Evolutionary conservation across 2,888 invertebrate genomes (phyloP).

Genomic region (Cryptus viduatorius): DNA sequence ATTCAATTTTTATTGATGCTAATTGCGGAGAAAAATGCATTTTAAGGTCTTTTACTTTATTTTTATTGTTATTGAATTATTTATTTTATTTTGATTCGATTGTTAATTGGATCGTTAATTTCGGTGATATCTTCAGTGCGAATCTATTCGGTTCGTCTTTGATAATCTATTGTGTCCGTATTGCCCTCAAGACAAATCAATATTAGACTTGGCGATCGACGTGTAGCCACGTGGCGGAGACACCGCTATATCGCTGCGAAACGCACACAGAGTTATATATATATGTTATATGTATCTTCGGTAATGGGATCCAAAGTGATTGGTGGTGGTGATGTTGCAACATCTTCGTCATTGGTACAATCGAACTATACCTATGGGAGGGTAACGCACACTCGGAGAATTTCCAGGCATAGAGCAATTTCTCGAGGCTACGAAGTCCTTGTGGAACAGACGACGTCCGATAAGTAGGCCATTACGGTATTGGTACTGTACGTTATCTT

Average conservation of each 20-base stretch:
- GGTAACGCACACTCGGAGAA: neutral
- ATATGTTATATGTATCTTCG: slow-evolving; percentile 33
- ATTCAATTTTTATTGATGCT: no score
- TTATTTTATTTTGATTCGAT: neutral
- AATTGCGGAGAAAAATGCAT: no score
- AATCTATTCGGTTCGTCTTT: neutral
- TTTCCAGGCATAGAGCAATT: slow-evolving; percentile 32
- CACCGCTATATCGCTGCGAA: neutral
- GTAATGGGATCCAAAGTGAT: slow-evolving; percentile 48
- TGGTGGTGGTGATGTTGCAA: slow-evolving; percentile 18
- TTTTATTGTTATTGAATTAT: no score
- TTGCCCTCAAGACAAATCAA: slow-evolving; percentile 41
- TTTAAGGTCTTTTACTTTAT: no score
- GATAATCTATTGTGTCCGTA: neutral
- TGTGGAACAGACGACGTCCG: slow-evolving; percentile 44
- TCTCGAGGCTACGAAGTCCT: slow-evolving; percentile 40
- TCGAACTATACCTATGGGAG: slow-evolving; percentile 26
- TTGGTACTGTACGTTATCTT: slow-evolving; percentile 57
- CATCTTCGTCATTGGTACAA: slow-evolving; percentile 41
- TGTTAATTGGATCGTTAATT: slow-evolving; percentile 8
- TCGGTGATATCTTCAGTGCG: neutral
- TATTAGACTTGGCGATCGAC: slow-evolving; percentile 48
- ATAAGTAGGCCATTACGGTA: slow-evolving; percentile 64
- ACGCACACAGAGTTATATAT: slow-evolving; percentile 4
- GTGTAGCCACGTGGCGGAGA: slow-evolving; percentile 40